Percentiles rank a stretch among this genome's conserved stretches.
Conservation (phyloP, 1,140 invertebrate species). For the Drosophila cardini region DNA sequence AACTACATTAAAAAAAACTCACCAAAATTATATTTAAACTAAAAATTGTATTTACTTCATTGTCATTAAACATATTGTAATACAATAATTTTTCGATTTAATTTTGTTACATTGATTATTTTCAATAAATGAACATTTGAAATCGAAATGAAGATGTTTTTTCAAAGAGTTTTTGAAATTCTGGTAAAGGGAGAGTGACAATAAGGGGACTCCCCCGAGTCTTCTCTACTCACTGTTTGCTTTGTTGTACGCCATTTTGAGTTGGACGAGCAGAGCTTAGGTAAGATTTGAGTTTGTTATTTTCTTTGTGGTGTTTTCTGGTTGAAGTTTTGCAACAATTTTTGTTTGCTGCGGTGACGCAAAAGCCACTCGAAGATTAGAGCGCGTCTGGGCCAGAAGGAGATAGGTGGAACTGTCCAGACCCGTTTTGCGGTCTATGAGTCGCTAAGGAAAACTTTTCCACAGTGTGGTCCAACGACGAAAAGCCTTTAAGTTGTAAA, state of each 20-base stretch:
- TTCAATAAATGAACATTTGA: too few relatives aligned
- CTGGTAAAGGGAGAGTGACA: too few relatives aligned
- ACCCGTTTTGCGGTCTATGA: constrained; percentile 42
- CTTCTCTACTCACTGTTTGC: background rate
- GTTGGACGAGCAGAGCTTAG: constrained; percentile 26
- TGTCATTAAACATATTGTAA: too few relatives aligned
- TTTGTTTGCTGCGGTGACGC: constrained; percentile 33
- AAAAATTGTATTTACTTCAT: too few relatives aligned
- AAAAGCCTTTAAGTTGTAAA: constrained; percentile 53
- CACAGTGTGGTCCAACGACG: constrained; percentile 20
- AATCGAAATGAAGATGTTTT: too few relatives aligned
- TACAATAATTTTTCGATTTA: too few relatives aligned
- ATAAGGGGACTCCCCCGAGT: too few relatives aligned
- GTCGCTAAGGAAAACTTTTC: constrained; percentile 31
- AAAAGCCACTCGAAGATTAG: constrained; percentile 44
- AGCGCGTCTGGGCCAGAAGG: constrained; percentile 22
- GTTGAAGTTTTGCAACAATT: constrained; percentile 22
- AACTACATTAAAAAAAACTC: too few relatives aligned
- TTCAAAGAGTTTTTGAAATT: too few relatives aligned
- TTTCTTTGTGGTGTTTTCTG: constrained; percentile 44
- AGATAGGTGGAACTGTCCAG: constrained; percentile 22
- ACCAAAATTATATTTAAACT: too few relatives aligned
- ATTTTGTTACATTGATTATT: too few relatives aligned
- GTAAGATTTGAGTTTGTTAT: constrained; percentile 43
- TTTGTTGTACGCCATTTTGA: constrained; percentile 24